Percentiles rank a stretch among this genome's conserved stretches.
Evolutionary conservation across 1,140 invertebrate species (phyloP).

Genomic region (Schlechtendalia chinensis): DNA sequence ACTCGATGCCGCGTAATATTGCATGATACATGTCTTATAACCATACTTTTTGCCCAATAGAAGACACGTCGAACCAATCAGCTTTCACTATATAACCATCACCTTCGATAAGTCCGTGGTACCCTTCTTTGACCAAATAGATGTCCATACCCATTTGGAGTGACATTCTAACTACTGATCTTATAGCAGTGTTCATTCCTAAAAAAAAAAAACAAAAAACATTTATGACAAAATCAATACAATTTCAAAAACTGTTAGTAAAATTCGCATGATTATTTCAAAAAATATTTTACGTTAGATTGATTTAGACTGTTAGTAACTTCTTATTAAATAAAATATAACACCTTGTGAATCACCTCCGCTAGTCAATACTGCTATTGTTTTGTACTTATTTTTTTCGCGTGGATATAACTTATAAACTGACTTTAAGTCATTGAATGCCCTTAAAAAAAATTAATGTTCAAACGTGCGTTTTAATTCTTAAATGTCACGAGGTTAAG

Average conservation of each 20-base stretch:
- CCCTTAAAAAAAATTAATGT: no score
- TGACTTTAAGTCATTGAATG: not conserved
- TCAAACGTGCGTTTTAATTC: no score
- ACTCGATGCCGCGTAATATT: no score
- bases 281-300: not conserved
- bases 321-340: no score
- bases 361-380: constrained; percentile 51
- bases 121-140: constrained; percentile 66
- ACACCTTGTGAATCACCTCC: constrained; percentile 52
- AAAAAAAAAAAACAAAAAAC: not conserved
- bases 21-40: not conserved
- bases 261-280: not conserved
- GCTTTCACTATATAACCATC: constrained; percentile 63
- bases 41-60: constrained; percentile 62
- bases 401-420: not conserved
- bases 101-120: constrained; percentile 67
- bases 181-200: constrained; percentile 67
- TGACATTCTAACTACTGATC: constrained; percentile 64
- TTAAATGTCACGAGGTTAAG: no score
- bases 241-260: not conserved
- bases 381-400: not conserved
- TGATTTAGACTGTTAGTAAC: no score
- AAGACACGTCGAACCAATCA: constrained; percentile 52
- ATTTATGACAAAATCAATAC: not conserved
- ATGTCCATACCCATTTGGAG: constrained; percentile 64